A percentile compares a stretch with the other conserved stretches of the same genome.
phyloP scores from a whole-genome alignment of 2,797 vertebrate species.

The Varecia variegata region DNA sequence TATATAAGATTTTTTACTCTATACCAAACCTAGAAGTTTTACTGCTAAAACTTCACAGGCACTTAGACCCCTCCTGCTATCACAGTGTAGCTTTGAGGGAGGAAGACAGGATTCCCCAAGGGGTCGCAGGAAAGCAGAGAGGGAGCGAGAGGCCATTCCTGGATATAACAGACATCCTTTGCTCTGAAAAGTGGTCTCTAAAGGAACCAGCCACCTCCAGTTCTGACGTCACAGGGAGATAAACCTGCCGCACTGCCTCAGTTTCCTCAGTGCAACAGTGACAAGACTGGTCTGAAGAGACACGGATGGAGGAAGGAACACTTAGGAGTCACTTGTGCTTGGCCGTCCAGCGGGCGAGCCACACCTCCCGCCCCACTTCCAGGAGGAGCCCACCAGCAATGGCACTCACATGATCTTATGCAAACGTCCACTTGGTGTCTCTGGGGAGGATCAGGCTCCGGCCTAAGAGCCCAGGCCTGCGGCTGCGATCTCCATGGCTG shows the following conservation, averaged over 20 bases:
- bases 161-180: not conserved
- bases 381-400: not conserved
- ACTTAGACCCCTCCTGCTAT: not conserved
- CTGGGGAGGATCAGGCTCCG: not conserved
- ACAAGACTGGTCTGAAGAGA: not conserved
- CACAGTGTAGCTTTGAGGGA: not conserved
- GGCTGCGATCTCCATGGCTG: not conserved
- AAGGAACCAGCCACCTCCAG: not conserved
- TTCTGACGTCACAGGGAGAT: not conserved
- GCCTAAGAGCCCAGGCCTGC: not conserved
- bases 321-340: not conserved
- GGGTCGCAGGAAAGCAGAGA: not conserved
- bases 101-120: not conserved
- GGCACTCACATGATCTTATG: not conserved
- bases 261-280: not conserved
- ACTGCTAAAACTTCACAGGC: not conserved
- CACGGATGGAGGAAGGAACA: not conserved
- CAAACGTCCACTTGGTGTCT: not conserved
- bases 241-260: not conserved
- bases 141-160: not conserved
- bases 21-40: not conserved
- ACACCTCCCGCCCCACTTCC: accelerated
- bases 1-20: not conserved
- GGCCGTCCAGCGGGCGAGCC: not conserved
- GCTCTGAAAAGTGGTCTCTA: not conserved